Evolutionary conservation across 1,140 invertebrate species (phyloP).

Genomic region (Drosophila kurseongensis): DNA sequence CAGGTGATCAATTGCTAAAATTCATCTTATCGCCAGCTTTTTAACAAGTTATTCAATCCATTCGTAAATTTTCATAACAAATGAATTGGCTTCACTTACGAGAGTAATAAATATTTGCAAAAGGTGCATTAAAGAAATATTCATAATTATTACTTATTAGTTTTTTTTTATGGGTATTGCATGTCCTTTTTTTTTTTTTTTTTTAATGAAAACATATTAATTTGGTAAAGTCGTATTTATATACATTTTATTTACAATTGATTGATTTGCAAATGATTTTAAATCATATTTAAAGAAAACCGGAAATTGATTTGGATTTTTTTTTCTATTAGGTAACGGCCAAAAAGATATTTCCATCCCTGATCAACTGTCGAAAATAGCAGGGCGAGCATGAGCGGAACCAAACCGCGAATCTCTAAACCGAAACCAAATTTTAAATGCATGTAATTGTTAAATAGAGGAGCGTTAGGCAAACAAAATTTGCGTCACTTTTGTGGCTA

Average conservation of each 20-base stretch:
- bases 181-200: too few relatives aligned
- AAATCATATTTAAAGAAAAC: too few relatives aligned
- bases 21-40: neutral
- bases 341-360: neutral
- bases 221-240: too few relatives aligned
- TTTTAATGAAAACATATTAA: neutral
- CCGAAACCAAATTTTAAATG: slow-evolving; percentile 63
- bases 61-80: neutral
- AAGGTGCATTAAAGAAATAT: too few relatives aligned
- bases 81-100: neutral
- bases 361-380: slow-evolving; percentile 10
- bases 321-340: neutral
- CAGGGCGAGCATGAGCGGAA: neutral
- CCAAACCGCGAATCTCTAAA: slow-evolving; percentile 32
- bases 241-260: too few relatives aligned
- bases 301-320: too few relatives aligned
- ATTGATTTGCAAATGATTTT: too few relatives aligned
- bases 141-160: too few relatives aligned
- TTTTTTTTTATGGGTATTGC: too few relatives aligned
- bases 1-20: neutral
- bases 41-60: neutral
- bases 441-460: slow-evolving; percentile 54
- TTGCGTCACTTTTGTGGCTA: slow-evolving; percentile 50
- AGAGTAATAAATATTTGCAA: neutral
- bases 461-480: slow-evolving; percentile 49